Base-by-base conservation (phyloP, 1,140 invertebrate genomes). In the Ceratina japonica region DNA sequence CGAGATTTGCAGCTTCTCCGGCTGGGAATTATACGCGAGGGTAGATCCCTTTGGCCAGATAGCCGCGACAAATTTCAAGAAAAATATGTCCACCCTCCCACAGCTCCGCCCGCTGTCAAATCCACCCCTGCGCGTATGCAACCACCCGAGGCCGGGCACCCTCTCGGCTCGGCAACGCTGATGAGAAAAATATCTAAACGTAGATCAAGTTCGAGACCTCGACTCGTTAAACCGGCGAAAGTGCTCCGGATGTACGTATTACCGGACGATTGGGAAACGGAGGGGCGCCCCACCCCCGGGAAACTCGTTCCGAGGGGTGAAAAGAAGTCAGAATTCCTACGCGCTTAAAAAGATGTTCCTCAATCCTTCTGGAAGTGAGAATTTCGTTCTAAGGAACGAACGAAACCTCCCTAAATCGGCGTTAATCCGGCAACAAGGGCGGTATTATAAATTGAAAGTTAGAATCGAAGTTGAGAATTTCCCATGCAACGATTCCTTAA, bases 171-270 rank as follows among this genome's bases (percentile, higher is more conserved):
- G 37, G 37, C 37, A 75, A 84, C 70, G 65, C 70, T 91, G 89
- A 90, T 90, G 89, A 90, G 90, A 91, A 91, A 92, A 92, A 91
- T 91, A 91, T 92, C 91, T 90, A 85, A 88, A 91, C 90, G 87
- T 89, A 89, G 90, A 91, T 91, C 90, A 92, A 85, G 80, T 87
- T 69, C 74, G 61, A 80, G 88, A 85, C 86, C 16, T 82, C 85
- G 87, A 87, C 89, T 90, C 84, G 84, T 88, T 88, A 87, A 87
- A 87, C 82, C 75, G 84, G 75, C 80, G 87, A 89, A 89, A 78
- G 37, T 24, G 84, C 80, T 78, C 63, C 81, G 82, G 82, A 88
- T 83, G 79, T 71, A 49, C 73, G 79, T 65, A 83, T 85, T 85
- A 86, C 80, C 72, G 69, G 56, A 44, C 22, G 74, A 81, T 71